These are phyloP conservation scores for Heliconius hortense DNA, from an alignment of 2,888 invertebrate genomes.

Conservation along the genomic window DNA sequence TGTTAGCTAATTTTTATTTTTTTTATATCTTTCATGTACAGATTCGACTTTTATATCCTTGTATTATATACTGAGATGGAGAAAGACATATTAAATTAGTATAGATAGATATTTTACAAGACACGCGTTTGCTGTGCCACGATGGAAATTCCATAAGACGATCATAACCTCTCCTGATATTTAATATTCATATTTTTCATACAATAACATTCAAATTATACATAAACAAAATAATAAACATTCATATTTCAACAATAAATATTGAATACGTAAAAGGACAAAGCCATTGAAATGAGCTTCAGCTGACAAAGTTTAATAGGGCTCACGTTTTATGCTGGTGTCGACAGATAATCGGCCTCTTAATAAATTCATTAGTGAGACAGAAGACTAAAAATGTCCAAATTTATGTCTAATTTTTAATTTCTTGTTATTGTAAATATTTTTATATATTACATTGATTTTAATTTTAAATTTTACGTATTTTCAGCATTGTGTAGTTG, in stretches of 20 bases:
- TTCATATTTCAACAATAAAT: slow-evolving; percentile 12
- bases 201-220: background rate
- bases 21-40: too few species aligned
- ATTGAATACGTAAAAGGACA: slow-evolving; percentile 28
- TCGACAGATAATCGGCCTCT: slow-evolving; percentile 35
- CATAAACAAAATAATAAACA: too few species aligned
- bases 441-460: background rate
- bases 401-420: too few species aligned
- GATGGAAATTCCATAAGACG: too few species aligned
- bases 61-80: too few species aligned
- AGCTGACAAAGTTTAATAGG: slow-evolving; percentile 36
- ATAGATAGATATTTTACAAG: too few species aligned
- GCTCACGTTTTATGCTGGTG: slow-evolving; percentile 35
- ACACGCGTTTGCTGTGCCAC: too few species aligned
- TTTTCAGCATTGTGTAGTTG: too few species aligned
- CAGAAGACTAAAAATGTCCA: background rate
- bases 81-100: too few species aligned
- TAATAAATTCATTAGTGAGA: slow-evolving; percentile 35
- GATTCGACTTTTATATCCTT: too few species aligned
- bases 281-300: slow-evolving; percentile 28
- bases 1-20: too few species aligned
- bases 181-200: background rate
- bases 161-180: too few species aligned
- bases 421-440: background rate
- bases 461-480: background rate